Base-by-base conservation (phyloP, 2,113 vertebrate species). In the Ceyx cyanopectus region DNA sequence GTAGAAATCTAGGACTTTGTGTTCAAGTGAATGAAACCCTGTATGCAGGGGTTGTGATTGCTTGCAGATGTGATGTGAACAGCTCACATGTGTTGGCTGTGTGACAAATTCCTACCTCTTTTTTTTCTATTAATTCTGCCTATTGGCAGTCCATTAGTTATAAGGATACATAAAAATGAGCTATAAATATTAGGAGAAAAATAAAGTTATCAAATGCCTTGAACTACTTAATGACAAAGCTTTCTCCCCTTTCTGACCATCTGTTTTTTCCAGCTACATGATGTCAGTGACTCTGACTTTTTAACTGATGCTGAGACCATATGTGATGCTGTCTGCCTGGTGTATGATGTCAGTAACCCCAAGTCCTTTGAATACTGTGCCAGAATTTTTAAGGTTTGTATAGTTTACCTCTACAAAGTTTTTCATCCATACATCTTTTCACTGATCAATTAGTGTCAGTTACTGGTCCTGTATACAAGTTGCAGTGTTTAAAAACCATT, bases 321-420 rank as follows among this genome's bases (percentile, higher is more conserved):
- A 88, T 99, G 99, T 12, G 99, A 99, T 53, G 99, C 98, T 67
- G 98, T 99, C 40, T 99, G 99, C 96, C 97, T 99, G 95, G 98
- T 99, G 5, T 99, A 99, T 80, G 99, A 99, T 92, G 91, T 99
- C 97, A 99, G 98, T 97, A 98, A 98, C 83, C 98, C 99, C 2
- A 97, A 97, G 87, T 99, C 99, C 54, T 99, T 99, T 97, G 99
- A 99, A 85, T 99, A 99, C 97, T 99, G 99, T 86, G 98, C 98
- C 95, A 99, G 98, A 96, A 98, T 99, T 91, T 99, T 99, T 98
- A 99, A 99, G 99, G 99, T 99, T 97, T 95, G 98, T 96, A 82
- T 90, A 54, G 92, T 30, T 94, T 90, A 18, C 58, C 14, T 62
- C 21, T 51, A 45, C 41, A 63, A 67, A 76, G 46, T 14, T 91